Conservation (phyloP, 2,888 invertebrate genomes). For the Phyllotreta striolata region DNA sequence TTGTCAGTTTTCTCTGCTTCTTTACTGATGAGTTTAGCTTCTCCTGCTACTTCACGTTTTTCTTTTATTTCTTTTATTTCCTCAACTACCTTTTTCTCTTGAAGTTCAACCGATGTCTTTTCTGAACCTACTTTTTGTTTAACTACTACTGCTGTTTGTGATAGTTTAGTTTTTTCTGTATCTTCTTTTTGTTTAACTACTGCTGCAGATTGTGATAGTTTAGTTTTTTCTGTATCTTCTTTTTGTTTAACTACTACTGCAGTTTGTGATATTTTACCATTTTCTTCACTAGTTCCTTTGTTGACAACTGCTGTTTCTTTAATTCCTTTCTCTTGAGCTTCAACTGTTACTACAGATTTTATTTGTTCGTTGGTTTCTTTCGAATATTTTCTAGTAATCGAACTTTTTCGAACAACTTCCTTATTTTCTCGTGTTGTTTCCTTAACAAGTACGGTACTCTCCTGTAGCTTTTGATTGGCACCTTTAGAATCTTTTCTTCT, state of each 20-base stretch:
- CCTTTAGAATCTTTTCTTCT: background rate
- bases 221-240: conserved; percentile 5
- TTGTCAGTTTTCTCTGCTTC: conserved; percentile 15
- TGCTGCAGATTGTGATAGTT: conserved; percentile 11
- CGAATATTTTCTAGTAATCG: conserved; percentile 5
- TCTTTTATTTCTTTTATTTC: conserved; percentile 15
- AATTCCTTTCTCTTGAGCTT: too few relatives aligned
- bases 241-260: background rate
- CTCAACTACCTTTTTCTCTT: background rate
- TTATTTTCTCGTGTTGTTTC: conserved; percentile 5
- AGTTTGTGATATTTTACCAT: too few relatives aligned
- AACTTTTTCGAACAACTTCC: conserved; percentile 9
- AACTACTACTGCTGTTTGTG: conserved; percentile 6
- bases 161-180: background rate
- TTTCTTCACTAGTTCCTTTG: too few relatives aligned
- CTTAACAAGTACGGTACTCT: background rate
- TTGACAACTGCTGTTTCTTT: too few relatives aligned
- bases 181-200: background rate
- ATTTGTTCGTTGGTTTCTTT: conserved; percentile 10
- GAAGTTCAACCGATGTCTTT: background rate
- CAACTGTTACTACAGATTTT: background rate
- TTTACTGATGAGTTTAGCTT: conserved; percentile 24
- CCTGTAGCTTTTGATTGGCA: conserved; percentile 7
- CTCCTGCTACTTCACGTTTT: conserved; percentile 31
- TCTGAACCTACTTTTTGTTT: background rate